Base-by-base conservation (phyloP, 2,113 vertebrate genomes). In the Daubentonia madagascariensis region DNA sequence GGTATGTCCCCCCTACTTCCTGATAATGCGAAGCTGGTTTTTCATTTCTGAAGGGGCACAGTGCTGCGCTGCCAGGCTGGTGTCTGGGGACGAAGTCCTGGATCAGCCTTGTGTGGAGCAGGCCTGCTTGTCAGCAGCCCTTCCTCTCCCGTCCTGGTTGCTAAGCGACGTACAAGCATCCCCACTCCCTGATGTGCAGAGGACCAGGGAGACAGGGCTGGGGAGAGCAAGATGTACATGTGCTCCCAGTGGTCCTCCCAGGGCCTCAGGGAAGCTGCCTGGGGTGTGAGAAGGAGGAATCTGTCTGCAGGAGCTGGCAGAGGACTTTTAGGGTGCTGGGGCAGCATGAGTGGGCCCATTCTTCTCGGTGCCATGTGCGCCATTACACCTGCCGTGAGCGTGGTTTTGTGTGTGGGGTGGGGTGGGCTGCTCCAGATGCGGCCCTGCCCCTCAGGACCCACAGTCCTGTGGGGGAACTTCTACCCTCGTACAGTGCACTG, bases 1-100 rank as follows among this genome's bases (percentile, higher is more conserved):
- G 99, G 99, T 99, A 99, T 0, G 98, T 98, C 84, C 13, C 84
- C 13, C 17, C 37, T 0, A 1, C 18, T 11, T 37, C 23, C 35
- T 17, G 8, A 3, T 25, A 14, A 4, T 11, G 0, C 1, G 3
- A 12, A n/a, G 2, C 6, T 8, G 30, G 57, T 2, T 57, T 43
- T 70, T 50, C 18, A 4, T 5, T 68, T 73, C 50, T 52, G 17
- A 9, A 84, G 67, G 37, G 90, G 40, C 35, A 1, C 7, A 22
- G 45, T 4, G 10, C 5, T 43, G 37, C 48, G 52, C 37, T 30
- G 4, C n/a, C 10, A 17, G 85, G 18, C 76, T 17, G 45, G 3
- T 1, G 6, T 63, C 63, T 0, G 13, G 80, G 72, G 10, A 5
- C 4, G 22, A 6, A 3, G 5, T 6, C 45, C 79, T 11, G 37